These are phyloP conservation scores for Gymnothorax reevesii DNA, from an alignment of 2,797 vertebrate genomes.

Conservation along the genomic window DNA sequence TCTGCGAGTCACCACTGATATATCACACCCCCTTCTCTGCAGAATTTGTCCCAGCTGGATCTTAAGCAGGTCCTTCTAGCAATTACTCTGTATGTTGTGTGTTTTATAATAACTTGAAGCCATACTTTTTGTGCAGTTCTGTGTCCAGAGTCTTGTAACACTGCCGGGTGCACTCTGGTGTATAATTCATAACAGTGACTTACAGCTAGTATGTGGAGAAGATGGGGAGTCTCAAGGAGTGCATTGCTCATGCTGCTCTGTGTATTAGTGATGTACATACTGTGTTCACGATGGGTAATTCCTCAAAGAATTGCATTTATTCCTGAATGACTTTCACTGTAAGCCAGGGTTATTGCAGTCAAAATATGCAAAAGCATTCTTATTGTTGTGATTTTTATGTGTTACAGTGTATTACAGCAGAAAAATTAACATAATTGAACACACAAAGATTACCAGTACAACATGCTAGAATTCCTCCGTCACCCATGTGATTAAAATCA, in stretches of 20 bases:
- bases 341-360: background rate
- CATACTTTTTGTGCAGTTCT: background rate
- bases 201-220: background rate
- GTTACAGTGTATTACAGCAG: too few relatives aligned
- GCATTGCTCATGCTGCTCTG: background rate
- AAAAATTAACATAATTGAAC: background rate
- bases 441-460: background rate
- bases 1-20: conserved; percentile 40
- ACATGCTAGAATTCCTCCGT: background rate
- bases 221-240: background rate
- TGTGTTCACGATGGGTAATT: background rate
- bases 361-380: too few relatives aligned
- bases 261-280: too few relatives aligned
- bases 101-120: background rate
- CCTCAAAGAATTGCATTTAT: background rate
- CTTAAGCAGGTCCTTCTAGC: background rate
- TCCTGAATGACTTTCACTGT: background rate
- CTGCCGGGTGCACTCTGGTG: background rate
- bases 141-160: background rate
- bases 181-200: background rate
- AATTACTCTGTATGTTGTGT: background rate
- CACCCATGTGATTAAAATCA: too few relatives aligned
- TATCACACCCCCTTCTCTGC: conserved; percentile 22
- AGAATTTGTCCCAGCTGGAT: background rate
- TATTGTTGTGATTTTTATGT: too few relatives aligned